Base-by-base conservation (phyloP, 1,140 invertebrate genomes). In the Listronotus oregonensis region DNA sequence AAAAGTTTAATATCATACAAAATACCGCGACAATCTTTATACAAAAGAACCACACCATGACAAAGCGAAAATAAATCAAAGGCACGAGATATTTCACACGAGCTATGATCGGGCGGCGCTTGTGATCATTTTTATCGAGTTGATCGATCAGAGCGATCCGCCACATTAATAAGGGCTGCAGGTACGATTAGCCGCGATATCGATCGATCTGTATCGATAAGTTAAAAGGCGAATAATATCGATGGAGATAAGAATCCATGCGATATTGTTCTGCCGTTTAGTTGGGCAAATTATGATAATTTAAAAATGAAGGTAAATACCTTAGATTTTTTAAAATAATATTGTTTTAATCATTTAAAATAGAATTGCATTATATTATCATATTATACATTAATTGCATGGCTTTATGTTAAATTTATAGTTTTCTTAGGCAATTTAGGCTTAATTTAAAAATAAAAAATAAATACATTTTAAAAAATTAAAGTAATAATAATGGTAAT, bases 181-280 rank as follows among this genome's bases (percentile, higher is more conserved):
- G 58, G 43, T 34, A 39, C 67, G 70, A 71, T 71, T 71, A 71
- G 69, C 50, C 18, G 9, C 44, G 65, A 71, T 71, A 66, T 64
- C 62, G 70, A 70, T 71, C 71, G 57, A 73, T 71, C 18, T 63
- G 66, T 68, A 70, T 72, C 69, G 69, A 71, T 73, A 62, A 49
- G 40, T 40, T 32, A 18, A 65, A 59, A 61, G 27, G 47, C 58
- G 59, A 63, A 60, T 49, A 31, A 47, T 47, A 49, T 50, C 32
- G 58, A 37, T 14, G 11, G 6, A 27, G 58, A 32, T 60, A 8
- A 15, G 11, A 40, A 34, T 57, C 21, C 7, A 17, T 0, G 17
- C 55, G 17, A 60, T 49, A 49, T 49, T 47, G 58, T 60, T 49
- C 34, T 49, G 34, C 46, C 14, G 12, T 42, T 32, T 60, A 40